Conservation (phyloP, 35 echinoderm and acorn worm genomes). For the Ptychodera flava region DNA sequence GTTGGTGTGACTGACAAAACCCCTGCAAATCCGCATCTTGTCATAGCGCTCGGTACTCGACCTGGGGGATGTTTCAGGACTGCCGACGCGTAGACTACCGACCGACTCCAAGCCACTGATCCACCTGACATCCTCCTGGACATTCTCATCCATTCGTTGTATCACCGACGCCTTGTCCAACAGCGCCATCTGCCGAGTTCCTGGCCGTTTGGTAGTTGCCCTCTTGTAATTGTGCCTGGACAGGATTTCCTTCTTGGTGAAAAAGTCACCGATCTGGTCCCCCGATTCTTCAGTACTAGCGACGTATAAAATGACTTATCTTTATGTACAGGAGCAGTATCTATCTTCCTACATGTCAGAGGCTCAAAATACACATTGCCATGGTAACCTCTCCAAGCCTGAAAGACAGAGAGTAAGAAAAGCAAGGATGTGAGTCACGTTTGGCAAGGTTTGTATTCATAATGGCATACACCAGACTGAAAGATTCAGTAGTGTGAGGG, state of each 20-base stretch:
- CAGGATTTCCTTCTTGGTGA: background rate
- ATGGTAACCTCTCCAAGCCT: slow-evolving; percentile 92
- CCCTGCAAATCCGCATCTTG: slow-evolving; percentile 59
- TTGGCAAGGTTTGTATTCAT: too few relatives aligned
- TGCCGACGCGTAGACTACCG: slow-evolving; percentile 56
- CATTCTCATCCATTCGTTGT: slow-evolving; percentile 56
- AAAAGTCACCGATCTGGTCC: background rate
- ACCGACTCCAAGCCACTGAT: slow-evolving; percentile 63
- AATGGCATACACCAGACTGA: too few relatives aligned
- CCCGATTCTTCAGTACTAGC: background rate
- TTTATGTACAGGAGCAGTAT: background rate
- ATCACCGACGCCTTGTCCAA: slow-evolving; percentile 62
- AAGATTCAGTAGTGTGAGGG: too few relatives aligned
- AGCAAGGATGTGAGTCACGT: too few relatives aligned
- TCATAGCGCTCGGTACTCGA: slow-evolving; percentile 50
- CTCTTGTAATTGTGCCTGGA: background rate
- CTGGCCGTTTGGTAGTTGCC: slow-evolving; percentile 10
- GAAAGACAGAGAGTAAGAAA: background rate
- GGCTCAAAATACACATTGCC: slow-evolving; percentile 88
- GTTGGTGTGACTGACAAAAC: slow-evolving; percentile 78
- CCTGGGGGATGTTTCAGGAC: slow-evolving; percentile 4
- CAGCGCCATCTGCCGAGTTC: slow-evolving; percentile 48
- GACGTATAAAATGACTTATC: background rate
- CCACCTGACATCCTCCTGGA: slow-evolving; percentile 74
- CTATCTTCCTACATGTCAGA: slow-evolving; percentile 55